Base-by-base conservation (phyloP, 2,113 vertebrate species). In the Caranx melampygus region DNA sequence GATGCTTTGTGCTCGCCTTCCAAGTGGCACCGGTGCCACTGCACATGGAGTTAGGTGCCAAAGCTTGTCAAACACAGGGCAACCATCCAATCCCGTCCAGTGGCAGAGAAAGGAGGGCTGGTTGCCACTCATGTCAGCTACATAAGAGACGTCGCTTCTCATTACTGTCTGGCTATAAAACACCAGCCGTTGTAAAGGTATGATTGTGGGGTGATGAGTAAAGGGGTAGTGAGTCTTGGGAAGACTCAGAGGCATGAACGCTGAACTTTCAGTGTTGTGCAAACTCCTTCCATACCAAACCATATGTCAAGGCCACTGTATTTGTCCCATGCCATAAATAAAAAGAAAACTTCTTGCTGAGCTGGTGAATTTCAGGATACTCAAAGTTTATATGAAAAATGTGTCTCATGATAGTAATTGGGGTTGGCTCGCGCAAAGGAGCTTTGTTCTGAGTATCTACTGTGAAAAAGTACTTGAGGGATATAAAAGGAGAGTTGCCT, bases 381-480 rank as follows among this genome's bases (percentile, higher is more conserved):
- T 72, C 78, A 85, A 75, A 75, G 87, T 88, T 88, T 88, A 20
- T 71, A 85, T 87, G 87, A 91, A 83, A 83, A 91, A 90, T 93
- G 89, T 81, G 71, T 78, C 63, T 72, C 8, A 34, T 88, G 75
- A 88, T 81, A 85, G 84, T 90, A 90, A 92, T 82, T 78, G 85
- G 83, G 73, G 89, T 67, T 85, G 79, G 82, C 74, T 86, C 11
- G 88, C 1, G 13, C 73, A 79, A 62, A 69, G 58, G 47, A 2
- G 18, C 72, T 78, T 85, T 87, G 83, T 81, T 75, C 69, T 51
- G 37, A 61, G 88, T 87, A 62, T 87, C 90, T 90, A 87, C 81
- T 20, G 82, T 51, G 60, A 72, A 85, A 86, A 77, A 85, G 70
- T 86, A 87, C 88, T 84, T 75, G 74, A 72, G 86, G 86, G 90